Base-by-base conservation (phyloP, 2,113 vertebrate genomes). In the Notarius quadriscutis region DNA sequence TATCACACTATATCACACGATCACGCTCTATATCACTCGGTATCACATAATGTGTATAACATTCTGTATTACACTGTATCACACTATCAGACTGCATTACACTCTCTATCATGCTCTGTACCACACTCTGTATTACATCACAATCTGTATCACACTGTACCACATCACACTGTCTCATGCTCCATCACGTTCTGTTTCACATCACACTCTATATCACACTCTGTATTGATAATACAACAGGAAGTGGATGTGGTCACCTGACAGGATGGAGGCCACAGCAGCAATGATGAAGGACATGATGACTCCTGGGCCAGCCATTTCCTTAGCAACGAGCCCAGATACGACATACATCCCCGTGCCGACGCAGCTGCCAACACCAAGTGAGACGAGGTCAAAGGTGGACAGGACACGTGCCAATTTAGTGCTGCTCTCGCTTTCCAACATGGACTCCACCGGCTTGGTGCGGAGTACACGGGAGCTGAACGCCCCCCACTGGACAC, bases 301-400 rank as follows among this genome's bases (percentile, higher is more conserved):
- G 93, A 99, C 98, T 0, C 98, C 98, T 0, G 98, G 98, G 8
- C 98, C 98, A 0, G 98, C 98, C 96, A 97, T 97, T 84, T 97
- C 96, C 91, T 99, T 99, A 86, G 98, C 98, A 30, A 99, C 98
- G 88, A 99, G 93, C 58, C 98, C 98, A 0, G 98, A 97, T 0
- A 99, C 98, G 87, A 99, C 98, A 0, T 99, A 99, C 98, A 99
- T 99, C 51, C 98, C 98, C 0, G 98, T 99, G 87, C 98, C 98
- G n/a, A 98, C 97, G 0, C 98, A 99, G 94, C 98, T 99, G 84
- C 98, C 98, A 0, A 99, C 98, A 0, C 98, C 98, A 0, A 99
- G 97, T 0, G 98, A 99, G 91, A 99, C 98, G 91, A 99, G 96
- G 93, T 99, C 98, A 5, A 96, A 88, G 0, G 98, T 98, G 90